phyloP scores from a whole-genome alignment of 2,113 vertebrate genomes.

The Plestiodon gilberti region DNA sequence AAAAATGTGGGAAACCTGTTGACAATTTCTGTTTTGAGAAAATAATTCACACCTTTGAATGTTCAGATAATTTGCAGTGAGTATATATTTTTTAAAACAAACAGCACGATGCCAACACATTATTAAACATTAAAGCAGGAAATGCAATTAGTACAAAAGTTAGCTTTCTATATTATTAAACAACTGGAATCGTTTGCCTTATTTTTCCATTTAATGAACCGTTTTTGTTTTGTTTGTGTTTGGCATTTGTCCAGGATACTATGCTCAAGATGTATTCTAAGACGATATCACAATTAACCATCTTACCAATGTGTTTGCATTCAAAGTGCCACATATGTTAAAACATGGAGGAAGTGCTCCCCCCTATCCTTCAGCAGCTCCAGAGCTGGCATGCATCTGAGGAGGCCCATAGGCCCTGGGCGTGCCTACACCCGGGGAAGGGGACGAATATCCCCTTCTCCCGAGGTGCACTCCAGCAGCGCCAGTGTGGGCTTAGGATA shows the following conservation, averaged over 20 bases:
- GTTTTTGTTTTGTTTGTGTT: background rate
- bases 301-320: background rate
- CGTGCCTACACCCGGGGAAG: too few relatives aligned
- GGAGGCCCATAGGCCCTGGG: too few relatives aligned
- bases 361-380: too few relatives aligned
- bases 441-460: too few relatives aligned
- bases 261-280: background rate
- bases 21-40: conserved; percentile 7
- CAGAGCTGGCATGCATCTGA: too few relatives aligned
- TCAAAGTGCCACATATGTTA: background rate
- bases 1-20: background rate
- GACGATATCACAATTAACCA: background rate
- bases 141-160: conserved; percentile 19
- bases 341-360: too few relatives aligned
- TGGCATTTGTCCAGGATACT: background rate
- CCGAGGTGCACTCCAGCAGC: too few relatives aligned
- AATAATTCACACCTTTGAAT: conserved; percentile 13
- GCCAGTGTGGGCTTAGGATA: too few relatives aligned
- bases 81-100: background rate
- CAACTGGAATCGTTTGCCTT: background rate
- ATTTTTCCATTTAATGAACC: background rate
- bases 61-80: conserved; percentile 3
- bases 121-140: conserved; percentile 4
- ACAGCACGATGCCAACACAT: background rate
- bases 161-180: background rate